A percentile compares a stretch with the other conserved stretches of the same genome.
These are phyloP conservation scores for Notoglanidium macrostoma DNA, from an alignment of 2,797 vertebrate species.

Conservation along the genomic window DNA sequence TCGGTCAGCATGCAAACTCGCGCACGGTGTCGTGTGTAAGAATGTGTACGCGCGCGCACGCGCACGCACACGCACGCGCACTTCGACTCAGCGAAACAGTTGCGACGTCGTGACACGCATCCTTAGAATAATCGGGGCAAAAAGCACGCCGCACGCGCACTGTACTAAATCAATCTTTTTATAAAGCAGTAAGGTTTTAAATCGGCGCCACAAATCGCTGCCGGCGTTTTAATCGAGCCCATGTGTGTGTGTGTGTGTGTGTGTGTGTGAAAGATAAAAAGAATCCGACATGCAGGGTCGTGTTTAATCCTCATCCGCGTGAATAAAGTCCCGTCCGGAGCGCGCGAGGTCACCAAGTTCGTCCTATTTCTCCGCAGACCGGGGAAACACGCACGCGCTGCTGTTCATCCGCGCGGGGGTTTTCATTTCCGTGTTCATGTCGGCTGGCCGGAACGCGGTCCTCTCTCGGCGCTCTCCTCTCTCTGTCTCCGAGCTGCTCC, in stretches of 20 bases:
- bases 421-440: too few relatives aligned
- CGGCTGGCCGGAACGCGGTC: background rate
- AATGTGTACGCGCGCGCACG: background rate
- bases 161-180: too few relatives aligned
- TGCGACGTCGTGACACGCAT: background rate
- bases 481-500: background rate
- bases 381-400: background rate
- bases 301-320: slow-evolving; percentile 7
- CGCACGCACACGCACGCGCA: background rate
- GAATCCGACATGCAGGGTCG: background rate
- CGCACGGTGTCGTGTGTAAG: background rate
- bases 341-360: slow-evolving; percentile 21
- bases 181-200: background rate
- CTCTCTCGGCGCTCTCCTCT: too few relatives aligned
- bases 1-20: slow-evolving; percentile 9
- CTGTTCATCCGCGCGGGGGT: background rate
- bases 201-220: background rate
- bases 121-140: background rate
- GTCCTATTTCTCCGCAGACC: background rate
- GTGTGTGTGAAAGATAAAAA: background rate
- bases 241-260: background rate
- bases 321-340: background rate
- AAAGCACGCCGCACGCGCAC: background rate
- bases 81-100: background rate
- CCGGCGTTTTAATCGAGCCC: background rate